Conservation (phyloP, 2,113 vertebrate genomes). For the Geothlypis trichas region DNA sequence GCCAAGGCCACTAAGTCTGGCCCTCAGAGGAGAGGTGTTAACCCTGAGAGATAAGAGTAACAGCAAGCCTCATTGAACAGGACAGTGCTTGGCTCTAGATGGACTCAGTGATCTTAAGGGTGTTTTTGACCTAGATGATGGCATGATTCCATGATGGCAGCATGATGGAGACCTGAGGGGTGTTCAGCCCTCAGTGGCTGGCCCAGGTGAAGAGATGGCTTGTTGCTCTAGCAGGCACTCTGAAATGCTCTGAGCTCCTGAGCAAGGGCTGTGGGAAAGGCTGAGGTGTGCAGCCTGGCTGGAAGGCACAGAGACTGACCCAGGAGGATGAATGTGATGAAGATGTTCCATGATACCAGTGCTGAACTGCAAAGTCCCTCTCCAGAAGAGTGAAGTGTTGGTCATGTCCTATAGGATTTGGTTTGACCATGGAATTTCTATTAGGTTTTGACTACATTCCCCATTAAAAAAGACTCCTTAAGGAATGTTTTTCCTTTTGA, state of each 20-base stretch:
- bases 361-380: background rate
- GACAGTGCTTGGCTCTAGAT: background rate
- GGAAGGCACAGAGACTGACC: slow-evolving; percentile 28
- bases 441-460: background rate
- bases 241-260: background rate
- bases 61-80: background rate
- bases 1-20: background rate
- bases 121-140: background rate
- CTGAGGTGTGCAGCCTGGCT: background rate
- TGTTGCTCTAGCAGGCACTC: background rate
- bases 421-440: background rate
- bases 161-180: background rate
- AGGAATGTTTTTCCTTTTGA: background rate
- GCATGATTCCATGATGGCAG: background rate
- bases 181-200: background rate
- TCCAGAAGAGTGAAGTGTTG: background rate
- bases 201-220: background rate
- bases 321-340: background rate
- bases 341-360: background rate
- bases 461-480: background rate
- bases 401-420: background rate
- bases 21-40: background rate
- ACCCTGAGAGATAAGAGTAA: background rate
- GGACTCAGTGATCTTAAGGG: background rate
- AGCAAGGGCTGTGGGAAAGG: background rate